A percentile compares a stretch with the other conserved stretches of the same genome.
These are phyloP conservation scores for Cynopterus sphinx DNA, from an alignment of 2,797 vertebrate genomes.

Conservation along the genomic window DNA sequence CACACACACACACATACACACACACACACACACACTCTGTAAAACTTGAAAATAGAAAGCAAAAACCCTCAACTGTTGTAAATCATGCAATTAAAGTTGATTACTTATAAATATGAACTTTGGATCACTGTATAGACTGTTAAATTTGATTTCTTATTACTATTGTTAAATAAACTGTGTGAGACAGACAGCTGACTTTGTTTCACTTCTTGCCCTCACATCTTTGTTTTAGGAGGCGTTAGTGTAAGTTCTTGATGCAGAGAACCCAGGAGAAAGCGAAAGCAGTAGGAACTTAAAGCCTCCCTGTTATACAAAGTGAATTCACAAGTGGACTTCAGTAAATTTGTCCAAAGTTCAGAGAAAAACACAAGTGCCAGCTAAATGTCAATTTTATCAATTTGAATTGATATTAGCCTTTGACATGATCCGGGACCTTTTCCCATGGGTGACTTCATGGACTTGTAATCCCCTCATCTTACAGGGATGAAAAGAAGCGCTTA, in stretches of 20 bases:
- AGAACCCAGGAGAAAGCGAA: background rate
- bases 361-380: background rate
- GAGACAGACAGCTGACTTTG: constrained; percentile 87
- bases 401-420: background rate
- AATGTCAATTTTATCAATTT: background rate
- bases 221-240: background rate
- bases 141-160: constrained; percentile 93
- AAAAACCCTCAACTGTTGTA: constrained; percentile 90
- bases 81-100: constrained; percentile 92
- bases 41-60: constrained; percentile 91
- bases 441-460: background rate
- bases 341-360: background rate
- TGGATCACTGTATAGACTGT: constrained; percentile 93
- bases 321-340: background rate
- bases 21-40: constrained; percentile 86
- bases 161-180: constrained; percentile 94
- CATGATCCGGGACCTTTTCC: background rate
- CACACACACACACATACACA: constrained; percentile 68
- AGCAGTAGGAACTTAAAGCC: background rate
- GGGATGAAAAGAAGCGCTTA: background rate
- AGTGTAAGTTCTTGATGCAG: background rate
- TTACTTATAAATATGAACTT: constrained; percentile 92
- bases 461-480: background rate
- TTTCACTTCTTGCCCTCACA: constrained; percentile 63
- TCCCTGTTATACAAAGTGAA: background rate